Base-by-base conservation (phyloP, 1,140 invertebrate species). In the Copidosoma floridanum region DNA sequence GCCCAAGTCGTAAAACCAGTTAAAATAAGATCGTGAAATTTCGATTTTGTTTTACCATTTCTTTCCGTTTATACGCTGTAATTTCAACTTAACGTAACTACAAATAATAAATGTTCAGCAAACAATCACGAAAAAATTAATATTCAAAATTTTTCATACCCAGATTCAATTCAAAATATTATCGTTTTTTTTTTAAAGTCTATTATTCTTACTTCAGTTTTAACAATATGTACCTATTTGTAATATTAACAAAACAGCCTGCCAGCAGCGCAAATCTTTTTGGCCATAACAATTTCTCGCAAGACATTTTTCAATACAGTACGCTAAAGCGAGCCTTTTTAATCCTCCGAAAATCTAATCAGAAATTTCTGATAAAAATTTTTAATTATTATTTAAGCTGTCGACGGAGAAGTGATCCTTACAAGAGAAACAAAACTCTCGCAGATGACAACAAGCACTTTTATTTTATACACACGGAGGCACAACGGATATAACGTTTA, bases 191-290 rank as follows among this genome's bases (percentile, higher is more conserved):
- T 71, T 68, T 68, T 69, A 67, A 68, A 73, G 71, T 62, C 66
- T 73, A 71, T n/a, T n/a, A n/a, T 64, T 67, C 65, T 72, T 67
- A 63, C 35, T 66, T 72, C 66, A 67, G 72, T 65, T 69, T 76
- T 63, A 75, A 76, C 73, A 76, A 73, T 66, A 70, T 70, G 68
- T 74, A n/a, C n/a, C n/a, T n/a, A 74, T 73, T 63, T 68, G 68
- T 67, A 71, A 71, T 74, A 73, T 69, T 75, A 80, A 79, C 74
- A 71, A 74, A 80, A 79, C 77, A 80, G 77, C 71, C 74, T 77
- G 77, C 77, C 77, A 79, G 76, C 77, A 81, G 78, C 72, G 67
- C 64, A 70, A 74, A 68, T 58, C 41, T 56, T 61, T 62, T 69
- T 64, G 59, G 66, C 66, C 65, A 65, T 65, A 60, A 74, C 61